Evolutionary conservation across 2,888 invertebrate genomes (phyloP), one percentile per base, ranked within the genome.

Genomic region (Sycophila texana): DNA sequence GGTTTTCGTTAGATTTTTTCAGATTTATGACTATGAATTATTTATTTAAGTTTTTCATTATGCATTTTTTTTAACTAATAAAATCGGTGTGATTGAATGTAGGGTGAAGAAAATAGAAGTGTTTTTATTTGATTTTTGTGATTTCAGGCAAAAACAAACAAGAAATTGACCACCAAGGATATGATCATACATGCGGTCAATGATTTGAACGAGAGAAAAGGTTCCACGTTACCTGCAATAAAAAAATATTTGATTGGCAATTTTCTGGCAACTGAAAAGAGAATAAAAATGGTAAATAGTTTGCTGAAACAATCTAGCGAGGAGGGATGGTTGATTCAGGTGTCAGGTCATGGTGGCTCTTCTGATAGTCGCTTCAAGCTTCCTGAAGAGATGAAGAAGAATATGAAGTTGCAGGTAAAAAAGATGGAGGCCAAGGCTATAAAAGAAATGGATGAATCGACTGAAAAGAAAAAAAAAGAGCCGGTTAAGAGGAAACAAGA

Each of bases 141-240:
- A 18, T 77, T 57, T 2, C 26, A 78, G 74, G 58, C 7, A 65
- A 66, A 20, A 68, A 1, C 16, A 22, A 39, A 4, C 49, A 74
- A 60, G n/a, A 68, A 60, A 18, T 57, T 75, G 1, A 68, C 75
- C 2, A 82, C 82, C 10, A 81, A 79, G 30, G 76, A 81, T 0
- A 82, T 82, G 82, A 79, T 82, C 5, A 58, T 82, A 13, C 18
- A 77, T 0, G 78, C 82, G 2, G 51, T 82, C 16, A 12, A 13
- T 1, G 20, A 66, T 3, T 30, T 79, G n/a, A 79, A 80, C 2
- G 55, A 79, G 7, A 63, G 20, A 16, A 78, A 79, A 16, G 82
- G 82, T 0, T 70, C 82, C 13, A 51, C 66, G 2, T 14, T 18
- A 1, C 7, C 26, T 4, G 76, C 81, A 4, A 82, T 82, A 22